Evolutionary conservation across 2,797 vertebrate species (phyloP), one percentile per base, ranked within the genome.

Genomic region (Nannoperca australis): DNA sequence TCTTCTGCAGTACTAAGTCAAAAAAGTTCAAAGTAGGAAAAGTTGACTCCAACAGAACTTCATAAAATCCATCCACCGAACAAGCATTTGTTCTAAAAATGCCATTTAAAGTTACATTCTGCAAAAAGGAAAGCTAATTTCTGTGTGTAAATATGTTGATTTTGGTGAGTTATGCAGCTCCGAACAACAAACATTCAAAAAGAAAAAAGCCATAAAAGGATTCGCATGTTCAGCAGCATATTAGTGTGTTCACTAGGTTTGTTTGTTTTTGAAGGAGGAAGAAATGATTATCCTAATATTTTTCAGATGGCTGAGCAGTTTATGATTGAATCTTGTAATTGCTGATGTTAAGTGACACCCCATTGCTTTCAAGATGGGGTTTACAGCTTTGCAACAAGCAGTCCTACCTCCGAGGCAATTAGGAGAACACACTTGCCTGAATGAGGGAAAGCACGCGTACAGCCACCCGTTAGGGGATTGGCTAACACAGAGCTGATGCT

Each of bases 241-340:
- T 86, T 73, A 75, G 22, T 58, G 13, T 66, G 65, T 70, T 82
- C 65, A 61, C 56, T 53, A 9, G 67, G 63, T 79, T 81, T 85
- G 72, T 87, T 89, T 89, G 76, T 81, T 84, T 79, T 78, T 55
- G 13, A 17, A 56, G 56, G 34, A 60, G 38, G 30, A 20, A 72
- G 53, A 79, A 70, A 81, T 42, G 1, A 80, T 80, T 73, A 62
- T 71, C 67, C 38, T 69, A 86, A 82, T 82, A 81, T 88, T 88
- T 90, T 83, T 91, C 88, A 91, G 88, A 85, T 82, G 85, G 78
- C 72, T 91, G 82, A 85, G 73, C 72, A 22, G 78, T 75, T 90
- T 73, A 85, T 90, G 85, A 90, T 81, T 87, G 71, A 86, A 83
- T 87, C 70, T 77, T 89, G 86, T 90, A 87, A 89, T 85, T 87